A percentile compares a stretch with the other conserved stretches of the same genome.
These are phyloP conservation scores for Andrena marginata DNA, from an alignment of 2,888 invertebrate species.

Conservation along the genomic window DNA sequence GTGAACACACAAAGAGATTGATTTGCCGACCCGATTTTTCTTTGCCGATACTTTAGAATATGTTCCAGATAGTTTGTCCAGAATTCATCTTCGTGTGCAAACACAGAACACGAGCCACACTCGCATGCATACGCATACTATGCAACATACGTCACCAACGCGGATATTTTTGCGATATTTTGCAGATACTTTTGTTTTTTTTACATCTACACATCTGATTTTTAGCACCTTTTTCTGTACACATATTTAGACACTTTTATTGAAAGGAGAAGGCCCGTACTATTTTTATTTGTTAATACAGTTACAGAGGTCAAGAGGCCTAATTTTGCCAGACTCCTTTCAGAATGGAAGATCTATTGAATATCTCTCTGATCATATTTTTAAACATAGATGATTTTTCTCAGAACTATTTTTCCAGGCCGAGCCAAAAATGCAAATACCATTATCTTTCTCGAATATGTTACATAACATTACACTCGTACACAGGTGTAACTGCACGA, in stretches of 20 bases:
- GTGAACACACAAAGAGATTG: constrained; percentile 60
- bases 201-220: neutral
- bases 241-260: neutral
- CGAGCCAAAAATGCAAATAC: neutral
- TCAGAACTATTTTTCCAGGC: neutral
- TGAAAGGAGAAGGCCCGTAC: neutral
- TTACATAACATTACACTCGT: constrained; percentile 44
- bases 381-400: neutral
- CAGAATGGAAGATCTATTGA: neutral
- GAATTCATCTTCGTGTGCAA: constrained; percentile 40
- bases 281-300: neutral
- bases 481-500: constrained; percentile 67
- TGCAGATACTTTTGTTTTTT: neutral
- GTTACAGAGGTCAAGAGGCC: neutral
- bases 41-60: constrained; percentile 50
- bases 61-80: constrained; percentile 60
- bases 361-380: neutral
- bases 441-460: constrained; percentile 9
- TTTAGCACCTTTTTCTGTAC: neutral
- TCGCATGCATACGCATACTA: constrained; percentile 6
- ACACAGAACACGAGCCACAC: constrained; percentile 33
- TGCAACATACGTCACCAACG: neutral
- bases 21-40: constrained; percentile 49
- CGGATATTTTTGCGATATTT: neutral
- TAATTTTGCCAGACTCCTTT: neutral